These are phyloP conservation scores for Macquaria australasica DNA, from an alignment of 2,113 vertebrate species.

Conservation along the genomic window DNA sequence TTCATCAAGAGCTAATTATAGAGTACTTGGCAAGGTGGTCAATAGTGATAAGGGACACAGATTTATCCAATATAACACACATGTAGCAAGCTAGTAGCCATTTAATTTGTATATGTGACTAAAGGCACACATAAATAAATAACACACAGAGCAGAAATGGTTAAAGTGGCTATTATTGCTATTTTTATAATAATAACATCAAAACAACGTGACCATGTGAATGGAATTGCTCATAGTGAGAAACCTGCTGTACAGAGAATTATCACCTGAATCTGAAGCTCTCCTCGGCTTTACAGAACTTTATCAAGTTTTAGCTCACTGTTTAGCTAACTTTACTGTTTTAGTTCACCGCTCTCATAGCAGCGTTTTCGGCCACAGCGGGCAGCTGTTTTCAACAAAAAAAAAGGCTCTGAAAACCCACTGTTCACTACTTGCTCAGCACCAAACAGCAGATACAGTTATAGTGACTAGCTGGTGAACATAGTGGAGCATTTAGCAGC, in stretches of 20 bases:
- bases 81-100: neutral
- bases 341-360: neutral
- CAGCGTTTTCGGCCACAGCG: neutral
- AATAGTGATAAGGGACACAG: conserved; percentile 4
- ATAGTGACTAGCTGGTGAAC: neutral
- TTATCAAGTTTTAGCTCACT: neutral
- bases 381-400: neutral
- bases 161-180: neutral
- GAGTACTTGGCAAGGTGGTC: conserved; percentile 33
- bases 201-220: neutral
- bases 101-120: conserved; percentile 9
- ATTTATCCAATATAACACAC: conserved; percentile 1
- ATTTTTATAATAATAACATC: neutral
- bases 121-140: neutral
- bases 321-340: neutral
- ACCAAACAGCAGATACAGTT: neutral
- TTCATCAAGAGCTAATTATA: conserved; percentile 37
- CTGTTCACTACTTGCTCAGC: neutral
- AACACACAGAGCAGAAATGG: neutral
- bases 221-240: too few species aligned
- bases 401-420: neutral
- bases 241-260: too few species aligned
- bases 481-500: neutral
- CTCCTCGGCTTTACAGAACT: neutral
- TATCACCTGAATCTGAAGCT: neutral